Evolutionary conservation across 2,113 vertebrate genomes (phyloP), one percentile per base, ranked within the genome.

Genomic region (Galemys pyrenaicus): DNA sequence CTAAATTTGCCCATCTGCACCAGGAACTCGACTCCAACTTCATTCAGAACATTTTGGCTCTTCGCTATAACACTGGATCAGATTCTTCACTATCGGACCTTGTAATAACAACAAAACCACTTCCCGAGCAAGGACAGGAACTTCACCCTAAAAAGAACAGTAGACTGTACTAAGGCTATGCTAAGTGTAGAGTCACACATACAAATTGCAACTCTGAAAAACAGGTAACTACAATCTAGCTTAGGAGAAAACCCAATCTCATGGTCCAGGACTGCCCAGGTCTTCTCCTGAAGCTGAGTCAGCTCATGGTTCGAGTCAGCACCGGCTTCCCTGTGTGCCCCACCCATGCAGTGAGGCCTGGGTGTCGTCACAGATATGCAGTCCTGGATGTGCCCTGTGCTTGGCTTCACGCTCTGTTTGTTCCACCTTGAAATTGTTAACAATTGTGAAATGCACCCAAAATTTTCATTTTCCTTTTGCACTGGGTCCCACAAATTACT

Each of bases 301-400:
- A 62, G 15, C 20, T 4, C 17, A n/a, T 46, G 13, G n/a, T 7
- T 94, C 17, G 87, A 83, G 9, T 7, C 39, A 2, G 13, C 19
- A 5, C 13, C 17, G 44, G 10, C 19, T 4, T 13, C 6, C 30
- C 22, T 62, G 2, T 17, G 30, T 26, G 49, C 4, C 5, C 5
- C 1, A 17, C 30, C 58, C 13, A 1, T 28, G 65, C 54, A 37
- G 9, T 3, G 37, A 62, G 22, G 35, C 35, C 44, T 70, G 35
- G 58, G 0, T 46, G 32, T 13, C 16, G 46, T 77, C 28, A 1
- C 4, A 19, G 81, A 4, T 0, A 2, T 0, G 1, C 54, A 71
- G 54, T 13, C 19, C 32, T 16, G 12, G 26, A 4, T 7, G 2
- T 17, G 26, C 1, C 44, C 56, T 3, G 9, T 2, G 9, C 30